phyloP scores from a whole-genome alignment of 92 coral and sea anemone genomes.

The Zoanthus sociatus region DNA sequence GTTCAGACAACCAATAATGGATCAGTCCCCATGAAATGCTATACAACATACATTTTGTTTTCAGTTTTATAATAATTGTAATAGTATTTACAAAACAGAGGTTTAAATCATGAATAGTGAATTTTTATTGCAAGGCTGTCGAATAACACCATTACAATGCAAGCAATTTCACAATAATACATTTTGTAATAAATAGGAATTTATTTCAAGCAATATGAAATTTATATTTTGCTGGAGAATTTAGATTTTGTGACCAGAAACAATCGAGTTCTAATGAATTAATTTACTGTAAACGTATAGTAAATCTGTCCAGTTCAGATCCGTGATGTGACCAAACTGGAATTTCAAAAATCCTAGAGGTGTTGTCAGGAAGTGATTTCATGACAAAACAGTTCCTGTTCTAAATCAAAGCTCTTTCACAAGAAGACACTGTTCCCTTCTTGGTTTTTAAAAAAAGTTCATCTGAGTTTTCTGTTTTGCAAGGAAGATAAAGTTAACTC shows the following conservation, averaged over 20 bases:
- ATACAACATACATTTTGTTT: too few species aligned
- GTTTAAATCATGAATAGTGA: too few species aligned
- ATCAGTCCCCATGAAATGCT: too few species aligned
- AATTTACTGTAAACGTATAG: background rate
- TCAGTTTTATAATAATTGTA: too few species aligned
- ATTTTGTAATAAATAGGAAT: background rate
- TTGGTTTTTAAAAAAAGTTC: background rate
- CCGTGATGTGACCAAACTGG: slow-evolving; percentile 11
- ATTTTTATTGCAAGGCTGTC: too few species aligned
- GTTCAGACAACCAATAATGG: too few species aligned
- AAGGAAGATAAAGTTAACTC: too few species aligned
- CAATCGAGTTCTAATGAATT: background rate
- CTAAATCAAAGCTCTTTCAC: background rate
- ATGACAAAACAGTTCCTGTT: slow-evolving; percentile 16
- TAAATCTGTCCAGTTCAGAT: background rate
- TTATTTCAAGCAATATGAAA: background rate
- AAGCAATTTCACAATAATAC: too few species aligned
- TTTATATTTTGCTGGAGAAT: background rate
- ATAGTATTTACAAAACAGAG: too few species aligned
- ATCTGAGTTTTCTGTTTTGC: background rate
- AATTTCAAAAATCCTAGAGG: slow-evolving; percentile 18
- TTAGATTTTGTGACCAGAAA: background rate
- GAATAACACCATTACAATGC: too few species aligned
- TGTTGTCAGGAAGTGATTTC: slow-evolving; percentile 26
- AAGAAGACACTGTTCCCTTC: background rate